Evolutionary conservation across 92 coral and sea anemone genomes (phyloP), one percentile per base, ranked within the genome.

Genomic region (Porites divaricata): DNA sequence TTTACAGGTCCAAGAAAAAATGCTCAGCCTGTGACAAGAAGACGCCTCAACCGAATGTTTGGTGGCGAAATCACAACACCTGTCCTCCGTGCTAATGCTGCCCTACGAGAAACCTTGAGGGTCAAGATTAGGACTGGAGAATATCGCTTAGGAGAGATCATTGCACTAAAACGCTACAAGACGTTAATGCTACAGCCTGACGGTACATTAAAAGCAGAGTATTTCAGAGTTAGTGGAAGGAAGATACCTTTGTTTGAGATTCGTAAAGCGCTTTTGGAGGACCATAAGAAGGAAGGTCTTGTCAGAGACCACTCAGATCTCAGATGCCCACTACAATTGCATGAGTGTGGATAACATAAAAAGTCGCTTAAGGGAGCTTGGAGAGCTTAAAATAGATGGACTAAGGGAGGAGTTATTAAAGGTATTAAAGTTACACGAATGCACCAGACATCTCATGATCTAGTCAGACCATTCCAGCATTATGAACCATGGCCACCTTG

Each of bases 391-490:
- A 24, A 17, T 2, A 1, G 65, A n/a, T 1, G 13, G 45, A 8
- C 1, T 58, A 5, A 62, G 49, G 8, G 35, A 78, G 15, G 64
- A 56, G 52, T 41, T 49, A 4, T 53, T 75, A 16, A 61, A 73
- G 25, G 22, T 22, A 45, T 56, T 86, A 3, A 58, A 23, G 22
- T 3, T 10, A 10, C 15, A n/a, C 15, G 80, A 78, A 41, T 45
- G 59, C 41, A 77, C 84, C 45, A 21, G 89, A 12, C 89, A 86
- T 54, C 59, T 86, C 14, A 86, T 78, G 74, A 69, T 86, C 57
- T 86, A 79, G 89, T 69, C 48, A 22, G 89, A 86, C 67, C 63
- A 86, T 14, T 86, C 89, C 20, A 61, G 65, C 50, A 67, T 84
- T 52, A 74, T 71, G 76, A 84, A 61, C 57, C 87, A 83, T 61